These are phyloP conservation scores for Tinea pellionella DNA, from an alignment of 2,888 invertebrate species.

Conservation along the genomic window DNA sequence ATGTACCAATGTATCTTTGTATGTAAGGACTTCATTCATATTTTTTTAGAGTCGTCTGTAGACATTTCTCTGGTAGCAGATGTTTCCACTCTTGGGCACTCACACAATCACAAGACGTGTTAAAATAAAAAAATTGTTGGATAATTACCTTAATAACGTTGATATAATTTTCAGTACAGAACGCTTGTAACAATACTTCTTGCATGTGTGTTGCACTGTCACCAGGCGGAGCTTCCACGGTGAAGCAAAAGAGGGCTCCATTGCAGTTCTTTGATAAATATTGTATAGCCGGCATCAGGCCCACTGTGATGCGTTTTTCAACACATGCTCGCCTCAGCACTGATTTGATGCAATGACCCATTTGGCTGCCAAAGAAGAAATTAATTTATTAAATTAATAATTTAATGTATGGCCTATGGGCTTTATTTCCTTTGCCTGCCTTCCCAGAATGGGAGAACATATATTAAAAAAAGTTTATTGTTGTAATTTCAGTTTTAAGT, in stretches of 20 bases:
- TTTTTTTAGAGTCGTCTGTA: no score
- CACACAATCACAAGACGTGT: no score
- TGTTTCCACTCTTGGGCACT: no score
- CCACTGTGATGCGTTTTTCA: slow-evolving; percentile 72
- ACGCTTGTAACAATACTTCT: slow-evolving; percentile 80
- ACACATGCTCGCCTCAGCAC: slow-evolving; percentile 63
- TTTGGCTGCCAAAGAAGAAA: slow-evolving; percentile 46
- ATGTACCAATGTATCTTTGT: no score
- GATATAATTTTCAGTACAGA: slow-evolving; percentile 83
- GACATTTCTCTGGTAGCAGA: no score
- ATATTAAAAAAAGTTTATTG: no score
- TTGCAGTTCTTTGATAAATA: slow-evolving; percentile 69
- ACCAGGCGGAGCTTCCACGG: slow-evolving; percentile 74
- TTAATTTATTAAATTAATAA: not conserved
- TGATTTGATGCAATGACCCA: slow-evolving; percentile 64
- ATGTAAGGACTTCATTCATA: no score
- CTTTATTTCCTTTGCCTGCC: no score
- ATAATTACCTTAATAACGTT: slow-evolving; percentile 76
- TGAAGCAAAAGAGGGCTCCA: slow-evolving; percentile 76
- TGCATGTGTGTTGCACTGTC: slow-evolving; percentile 84
- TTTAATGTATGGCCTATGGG: no score
- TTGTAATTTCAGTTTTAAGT: not conserved
- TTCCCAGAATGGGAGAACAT: no score
- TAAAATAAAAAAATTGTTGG: not conserved
- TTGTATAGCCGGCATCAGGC: slow-evolving; percentile 72